Base-by-base conservation (phyloP, 2,797 vertebrate genomes). In the Mus caroli region DNA sequence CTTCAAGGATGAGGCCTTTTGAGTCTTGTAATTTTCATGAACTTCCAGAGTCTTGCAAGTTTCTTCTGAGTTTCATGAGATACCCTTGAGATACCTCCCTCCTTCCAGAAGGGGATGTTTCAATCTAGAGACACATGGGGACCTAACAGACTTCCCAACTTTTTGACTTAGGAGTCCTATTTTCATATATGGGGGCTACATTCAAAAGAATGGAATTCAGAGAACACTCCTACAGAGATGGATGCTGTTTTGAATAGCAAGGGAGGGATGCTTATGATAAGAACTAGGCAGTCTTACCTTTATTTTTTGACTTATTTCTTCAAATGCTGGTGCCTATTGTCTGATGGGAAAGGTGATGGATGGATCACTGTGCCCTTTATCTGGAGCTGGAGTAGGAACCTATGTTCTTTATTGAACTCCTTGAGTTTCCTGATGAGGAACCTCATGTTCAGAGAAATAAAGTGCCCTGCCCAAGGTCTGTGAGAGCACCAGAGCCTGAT, bases 261-360 rank as follows among this genome's bases (percentile, higher is more conserved):
- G 13, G 28, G 34, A 2, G 9, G 2, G 12, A 58, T 15, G 22
- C 1, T 82, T 75, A 73, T 77, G 43, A 12, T 34, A 92, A 9
- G 24, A 78, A 88, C 79, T 56, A 80, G 24, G 8, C 58, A 62
- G 24, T 67, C 67, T 46, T 88, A 46, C n/a, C 62, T 83, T 87
- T 93, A 77, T 78, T 89, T 94, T 83, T 84, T 82, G 64, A 76
- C 75, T 60, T 76, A 83, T 90, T 91, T 92, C 56, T 96, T 92
- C 19, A 76, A 91, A 92, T 28, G 9, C 37, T 37, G 14, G 34
- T 40, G 76, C 76, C 52, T 20, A 12, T 92, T 64, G 71, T 46
- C 28, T 58, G 71, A 50, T 64, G 34, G 52, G 52, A 77, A n/a
- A 34, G 28, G 24, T 37, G 43, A 84, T 3, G 40, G 50, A 69